These are phyloP conservation scores for Nicator chloris DNA, from an alignment of 2,113 vertebrate species.

Conservation along the genomic window DNA sequence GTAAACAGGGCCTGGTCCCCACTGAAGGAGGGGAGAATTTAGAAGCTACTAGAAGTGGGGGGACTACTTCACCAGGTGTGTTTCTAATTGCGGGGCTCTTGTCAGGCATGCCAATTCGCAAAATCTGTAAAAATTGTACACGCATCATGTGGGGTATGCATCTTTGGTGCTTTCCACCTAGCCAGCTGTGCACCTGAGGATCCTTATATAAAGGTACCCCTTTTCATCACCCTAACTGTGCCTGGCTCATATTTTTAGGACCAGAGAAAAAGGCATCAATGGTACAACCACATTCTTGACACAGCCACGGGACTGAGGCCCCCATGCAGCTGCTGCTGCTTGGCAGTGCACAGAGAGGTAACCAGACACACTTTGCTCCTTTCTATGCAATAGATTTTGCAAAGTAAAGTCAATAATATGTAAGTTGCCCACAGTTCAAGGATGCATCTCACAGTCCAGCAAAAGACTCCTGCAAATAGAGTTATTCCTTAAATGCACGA, in stretches of 20 bases:
- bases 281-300: neutral
- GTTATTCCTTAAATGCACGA: neutral
- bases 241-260: neutral
- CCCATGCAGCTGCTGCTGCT: rapidly evolving
- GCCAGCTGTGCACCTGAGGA: neutral
- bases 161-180: rapidly evolving
- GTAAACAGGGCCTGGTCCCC: neutral
- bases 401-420: neutral
- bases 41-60: neutral
- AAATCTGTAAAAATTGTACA: neutral
- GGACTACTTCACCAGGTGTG: neutral
- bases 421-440: neutral
- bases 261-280: neutral
- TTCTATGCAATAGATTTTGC: neutral
- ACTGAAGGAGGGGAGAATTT: neutral
- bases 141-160: rapidly evolving
- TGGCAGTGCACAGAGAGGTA: rapidly evolving
- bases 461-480: neutral
- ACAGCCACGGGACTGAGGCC: neutral
- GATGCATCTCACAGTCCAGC: neutral
- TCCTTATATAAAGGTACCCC: neutral
- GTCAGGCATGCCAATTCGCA: neutral
- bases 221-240: neutral
- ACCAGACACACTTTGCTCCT: neutral
- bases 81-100: neutral